Evolutionary conservation across 2,113 vertebrate species (phyloP).

Genomic region (Aspiorhynchus laticeps): DNA sequence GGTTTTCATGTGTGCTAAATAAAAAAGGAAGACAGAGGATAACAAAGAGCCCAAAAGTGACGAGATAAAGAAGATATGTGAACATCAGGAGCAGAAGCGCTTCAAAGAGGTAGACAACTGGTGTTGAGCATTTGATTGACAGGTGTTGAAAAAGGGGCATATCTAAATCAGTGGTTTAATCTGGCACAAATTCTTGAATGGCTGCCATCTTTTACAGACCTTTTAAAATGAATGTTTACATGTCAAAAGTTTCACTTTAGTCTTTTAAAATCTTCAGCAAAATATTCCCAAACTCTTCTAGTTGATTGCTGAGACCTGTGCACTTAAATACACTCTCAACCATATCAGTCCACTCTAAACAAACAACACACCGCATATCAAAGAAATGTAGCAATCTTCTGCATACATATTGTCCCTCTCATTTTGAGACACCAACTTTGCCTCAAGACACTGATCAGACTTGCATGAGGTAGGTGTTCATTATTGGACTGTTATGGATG

Average conservation of each 20-base stretch:
- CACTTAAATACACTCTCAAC: conserved; percentile 20
- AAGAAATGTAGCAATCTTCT: neutral
- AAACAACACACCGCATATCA: neutral
- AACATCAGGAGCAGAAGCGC: neutral
- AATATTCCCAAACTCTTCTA: neutral
- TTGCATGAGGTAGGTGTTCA: conserved; percentile 51
- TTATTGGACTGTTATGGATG: conserved; percentile 41
- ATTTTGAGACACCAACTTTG: neutral
- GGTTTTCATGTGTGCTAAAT: neutral
- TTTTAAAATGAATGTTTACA: neutral
- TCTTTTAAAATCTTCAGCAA: conserved; percentile 11
- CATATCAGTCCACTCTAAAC: conserved; percentile 35
- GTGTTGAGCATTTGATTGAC: neutral
- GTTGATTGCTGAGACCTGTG: neutral
- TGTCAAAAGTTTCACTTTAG: neutral
- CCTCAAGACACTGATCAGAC: conserved; percentile 43
- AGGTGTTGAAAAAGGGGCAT: neutral
- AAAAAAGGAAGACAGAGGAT: neutral
- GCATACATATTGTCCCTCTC: conserved; percentile 10
- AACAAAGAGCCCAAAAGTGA: neutral
- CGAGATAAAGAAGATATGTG: neutral
- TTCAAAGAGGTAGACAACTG: neutral
- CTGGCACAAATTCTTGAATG: neutral
- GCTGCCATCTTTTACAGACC: neutral
- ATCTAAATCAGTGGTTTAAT: neutral